Evolutionary conservation across 2,888 invertebrate species (phyloP).

Genomic region (Cancer borealis): DNA sequence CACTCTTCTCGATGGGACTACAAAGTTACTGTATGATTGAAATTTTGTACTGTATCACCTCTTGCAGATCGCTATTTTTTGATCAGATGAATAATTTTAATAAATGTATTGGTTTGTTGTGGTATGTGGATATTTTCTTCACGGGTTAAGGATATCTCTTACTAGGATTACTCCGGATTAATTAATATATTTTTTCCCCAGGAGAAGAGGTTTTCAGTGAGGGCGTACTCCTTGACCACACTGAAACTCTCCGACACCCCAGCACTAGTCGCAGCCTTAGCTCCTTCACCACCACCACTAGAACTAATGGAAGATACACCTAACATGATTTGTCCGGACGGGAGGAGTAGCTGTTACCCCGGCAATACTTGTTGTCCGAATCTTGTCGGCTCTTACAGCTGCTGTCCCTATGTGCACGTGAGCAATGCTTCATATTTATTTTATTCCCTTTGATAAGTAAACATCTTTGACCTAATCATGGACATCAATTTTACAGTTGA

Average conservation of each 20-base stretch:
- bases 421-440: neutral
- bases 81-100: neutral
- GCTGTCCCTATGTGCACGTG: constrained; percentile 59
- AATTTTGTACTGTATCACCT: no score
- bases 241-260: neutral
- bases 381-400: constrained; percentile 54
- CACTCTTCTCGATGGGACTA: no score
- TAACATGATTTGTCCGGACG: constrained; percentile 52
- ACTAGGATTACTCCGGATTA: neutral
- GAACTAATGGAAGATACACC: neutral
- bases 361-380: constrained; percentile 61
- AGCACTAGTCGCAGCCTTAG: neutral
- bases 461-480: neutral
- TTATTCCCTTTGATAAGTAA: no score
- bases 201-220: neutral
- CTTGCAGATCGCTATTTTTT: neutral
- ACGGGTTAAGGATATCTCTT: neutral
- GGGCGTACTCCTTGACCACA: neutral
- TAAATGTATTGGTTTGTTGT: neutral
- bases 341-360: constrained; percentile 35
- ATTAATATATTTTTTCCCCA: neutral
- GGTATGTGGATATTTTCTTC: neutral
- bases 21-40: no score
- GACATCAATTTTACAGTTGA: neutral
- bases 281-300: neutral